These are phyloP conservation scores for Cephus pygmeus DNA, from an alignment of 2,888 invertebrate species.

Conservation along the genomic window DNA sequence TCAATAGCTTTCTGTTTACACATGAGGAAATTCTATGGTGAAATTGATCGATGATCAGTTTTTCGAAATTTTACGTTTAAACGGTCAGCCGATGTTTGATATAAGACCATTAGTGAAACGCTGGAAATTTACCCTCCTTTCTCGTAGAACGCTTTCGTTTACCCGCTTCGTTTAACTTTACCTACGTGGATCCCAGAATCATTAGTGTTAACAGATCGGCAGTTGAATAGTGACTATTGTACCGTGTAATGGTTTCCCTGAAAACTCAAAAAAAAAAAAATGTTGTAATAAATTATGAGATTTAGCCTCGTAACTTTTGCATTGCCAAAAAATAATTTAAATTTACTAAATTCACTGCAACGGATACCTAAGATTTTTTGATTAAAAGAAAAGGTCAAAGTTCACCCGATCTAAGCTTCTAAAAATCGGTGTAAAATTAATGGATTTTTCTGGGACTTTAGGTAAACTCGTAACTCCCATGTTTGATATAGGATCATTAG, in stretches of 20 bases:
- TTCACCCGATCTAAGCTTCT: background rate
- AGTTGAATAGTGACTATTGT: background rate
- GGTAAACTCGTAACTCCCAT: background rate
- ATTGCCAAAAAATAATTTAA: background rate
- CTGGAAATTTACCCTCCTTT: slow-evolving; percentile 2
- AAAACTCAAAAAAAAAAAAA: background rate
- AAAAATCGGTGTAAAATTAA: background rate
- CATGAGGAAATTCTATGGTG: slow-evolving; percentile 50
- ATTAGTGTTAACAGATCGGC: slow-evolving; percentile 19
- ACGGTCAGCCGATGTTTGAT: slow-evolving; percentile 51
- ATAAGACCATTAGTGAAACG: slow-evolving; percentile 51
- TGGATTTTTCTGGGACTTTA: background rate
- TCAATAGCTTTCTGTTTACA: slow-evolving; percentile 48
- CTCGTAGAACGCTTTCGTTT: slow-evolving; percentile 10
- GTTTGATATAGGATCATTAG: slow-evolving; percentile 27
- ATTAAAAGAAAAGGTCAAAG: background rate
- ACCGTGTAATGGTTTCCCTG: background rate
- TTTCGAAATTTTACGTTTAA: slow-evolving; percentile 40
- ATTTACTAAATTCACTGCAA: background rate
- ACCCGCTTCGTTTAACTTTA: slow-evolving; percentile 1
- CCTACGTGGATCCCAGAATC: slow-evolving; percentile 17
- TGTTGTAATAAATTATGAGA: background rate
- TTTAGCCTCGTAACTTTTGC: background rate
- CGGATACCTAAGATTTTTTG: background rate
- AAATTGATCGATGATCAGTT: slow-evolving; percentile 48